phyloP scores from a whole-genome alignment of 64 coral and sea anemone species.

The Trachythela sp. region DNA sequence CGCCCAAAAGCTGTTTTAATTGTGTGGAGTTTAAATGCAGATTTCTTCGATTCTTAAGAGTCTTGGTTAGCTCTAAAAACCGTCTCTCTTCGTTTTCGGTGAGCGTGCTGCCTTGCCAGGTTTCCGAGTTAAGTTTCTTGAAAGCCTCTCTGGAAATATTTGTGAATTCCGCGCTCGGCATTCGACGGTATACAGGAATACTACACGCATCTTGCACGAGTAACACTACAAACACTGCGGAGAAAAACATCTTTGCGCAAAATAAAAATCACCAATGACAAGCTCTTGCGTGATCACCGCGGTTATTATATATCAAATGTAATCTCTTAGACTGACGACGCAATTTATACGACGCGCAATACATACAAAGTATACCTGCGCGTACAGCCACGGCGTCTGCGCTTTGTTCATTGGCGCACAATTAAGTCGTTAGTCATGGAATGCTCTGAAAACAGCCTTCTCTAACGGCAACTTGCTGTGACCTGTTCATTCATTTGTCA shows the following conservation, averaged over 20 bases:
- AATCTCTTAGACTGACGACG: neutral
- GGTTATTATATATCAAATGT: too few relatives aligned
- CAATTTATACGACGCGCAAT: neutral
- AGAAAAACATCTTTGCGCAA: neutral
- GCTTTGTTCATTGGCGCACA: neutral
- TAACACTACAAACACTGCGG: neutral
- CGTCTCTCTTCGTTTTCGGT: neutral
- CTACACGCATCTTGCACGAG: neutral
- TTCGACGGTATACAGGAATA: neutral
- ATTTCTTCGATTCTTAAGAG: neutral
- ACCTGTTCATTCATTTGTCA: neutral
- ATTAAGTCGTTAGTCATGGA: conserved; percentile 8
- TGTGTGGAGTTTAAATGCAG: neutral
- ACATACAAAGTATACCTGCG: neutral
- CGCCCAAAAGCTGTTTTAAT: neutral
- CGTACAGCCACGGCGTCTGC: neutral
- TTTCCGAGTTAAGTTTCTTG: neutral
- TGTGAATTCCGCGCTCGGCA: neutral
- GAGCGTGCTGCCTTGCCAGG: neutral
- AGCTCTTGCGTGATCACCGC: too few relatives aligned
- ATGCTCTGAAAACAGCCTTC: neutral
- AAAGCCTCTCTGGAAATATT: neutral
- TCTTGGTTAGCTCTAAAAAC: too few relatives aligned
- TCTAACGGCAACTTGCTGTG: conserved; percentile 1
- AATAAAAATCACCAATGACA: too few relatives aligned